Evolutionary conservation across 2,888 invertebrate species (phyloP), one percentile per base, ranked within the genome.

Genomic region (Ormyrus thymus): DNA sequence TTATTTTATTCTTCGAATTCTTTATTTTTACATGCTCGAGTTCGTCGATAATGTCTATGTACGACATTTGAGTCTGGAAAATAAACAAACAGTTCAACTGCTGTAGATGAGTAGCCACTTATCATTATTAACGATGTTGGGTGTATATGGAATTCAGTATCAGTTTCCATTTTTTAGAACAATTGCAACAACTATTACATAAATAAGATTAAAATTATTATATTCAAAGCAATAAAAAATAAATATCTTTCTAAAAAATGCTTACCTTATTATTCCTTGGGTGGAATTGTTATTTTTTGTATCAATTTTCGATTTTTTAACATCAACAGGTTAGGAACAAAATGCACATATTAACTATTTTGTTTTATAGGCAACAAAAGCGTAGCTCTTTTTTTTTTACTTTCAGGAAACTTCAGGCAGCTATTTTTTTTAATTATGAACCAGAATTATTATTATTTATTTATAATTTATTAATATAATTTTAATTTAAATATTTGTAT

Each of bases 81-180:
- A 43, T 51, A 71, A 61, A 71, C 71, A 11, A 71, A 15, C 15
- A 71, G 51, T 59, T 71, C 71, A n/a, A 71, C 59, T 13, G 59
- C 59, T n/a, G 11, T 43, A 7, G 71, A n/a, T 50, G 71, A 71
- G 13, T 71, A 61, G 59, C 55, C 71, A 71, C 51, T 59, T 43
- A 71, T 29, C 45, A 59, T 51, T n/a, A 71, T 71, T n/a, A 71
- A 61, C 43, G 71, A 71, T 61, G 71, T 71, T 50, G 71, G 71
- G 61, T 71, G 13, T 29, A 61, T 51, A 59, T n/a, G n/a, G n/a
- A n/a, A n/a, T n/a, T n/a, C n/a, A n/a, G n/a, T n/a, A n/a, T n/a
- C n/a, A 10, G 15, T 50, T 6, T 51, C 43, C 65, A 51, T 66
- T 29, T 51, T 43, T 43, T 45, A 45, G 29, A 29, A 29, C 29